Percentiles rank a stretch among this genome's conserved stretches.
These are phyloP conservation scores for Acridotheres tristis DNA, from an alignment of 2,797 vertebrate species.

Conservation along the genomic window DNA sequence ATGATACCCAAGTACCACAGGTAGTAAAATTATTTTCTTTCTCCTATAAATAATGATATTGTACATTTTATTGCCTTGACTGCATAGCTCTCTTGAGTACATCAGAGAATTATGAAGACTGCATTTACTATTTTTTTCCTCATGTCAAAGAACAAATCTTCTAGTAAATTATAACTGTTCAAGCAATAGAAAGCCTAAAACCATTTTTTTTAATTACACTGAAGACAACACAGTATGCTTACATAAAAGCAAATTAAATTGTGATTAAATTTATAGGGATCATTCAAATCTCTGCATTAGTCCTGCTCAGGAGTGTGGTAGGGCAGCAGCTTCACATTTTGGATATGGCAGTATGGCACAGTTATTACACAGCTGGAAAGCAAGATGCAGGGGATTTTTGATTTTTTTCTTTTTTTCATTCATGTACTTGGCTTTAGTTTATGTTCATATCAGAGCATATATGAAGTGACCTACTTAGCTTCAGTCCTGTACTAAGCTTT, in stretches of 20 bases:
- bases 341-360: background rate
- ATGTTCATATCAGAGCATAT: background rate
- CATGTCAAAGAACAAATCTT: constrained; percentile 21
- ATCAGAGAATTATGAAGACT: constrained; percentile 43
- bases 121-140: constrained; percentile 42
- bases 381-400: background rate
- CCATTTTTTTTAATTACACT: background rate
- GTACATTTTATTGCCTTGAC: constrained; percentile 43
- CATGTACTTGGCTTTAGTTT: background rate
- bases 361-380: background rate
- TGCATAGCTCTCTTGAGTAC: constrained; percentile 23
- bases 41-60: background rate
- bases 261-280: background rate
- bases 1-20: background rate
- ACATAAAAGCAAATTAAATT: background rate
- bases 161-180: constrained; percentile 31
- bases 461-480: background rate
- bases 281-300: background rate
- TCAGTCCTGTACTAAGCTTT: background rate
- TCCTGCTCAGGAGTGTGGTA: background rate
- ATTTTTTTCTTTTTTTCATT: background rate
- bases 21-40: background rate
- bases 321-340: background rate
- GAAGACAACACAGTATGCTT: constrained; percentile 2
- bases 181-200: constrained; percentile 40